Evolutionary conservation across 2,888 invertebrate species (phyloP).

Genomic region (Ditula angustiorana): DNA sequence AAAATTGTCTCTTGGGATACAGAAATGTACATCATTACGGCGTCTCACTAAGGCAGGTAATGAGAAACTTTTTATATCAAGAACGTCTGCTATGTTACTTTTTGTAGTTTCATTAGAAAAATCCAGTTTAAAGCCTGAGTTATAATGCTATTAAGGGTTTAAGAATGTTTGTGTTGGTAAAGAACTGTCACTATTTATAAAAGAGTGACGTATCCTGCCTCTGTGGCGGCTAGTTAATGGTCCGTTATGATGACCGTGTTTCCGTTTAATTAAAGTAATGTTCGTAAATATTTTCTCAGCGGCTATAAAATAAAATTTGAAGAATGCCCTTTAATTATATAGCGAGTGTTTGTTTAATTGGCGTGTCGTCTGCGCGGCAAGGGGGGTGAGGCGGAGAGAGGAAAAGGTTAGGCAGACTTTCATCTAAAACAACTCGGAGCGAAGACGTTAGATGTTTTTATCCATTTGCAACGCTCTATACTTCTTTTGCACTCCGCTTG

Average conservation of each 20-base stretch:
- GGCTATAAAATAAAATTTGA: background rate
- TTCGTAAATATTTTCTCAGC: constrained; percentile 3
- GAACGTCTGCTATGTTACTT: constrained; percentile 2
- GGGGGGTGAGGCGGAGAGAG: too few relatives aligned
- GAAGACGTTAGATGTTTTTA: too few relatives aligned
- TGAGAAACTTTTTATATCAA: constrained; percentile 23
- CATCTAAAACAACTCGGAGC: too few relatives aligned
- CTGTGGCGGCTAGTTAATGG: constrained; percentile 13
- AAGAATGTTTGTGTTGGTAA: constrained; percentile 11
- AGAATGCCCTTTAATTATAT: background rate
- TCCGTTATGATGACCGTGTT: background rate
- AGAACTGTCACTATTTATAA: constrained; percentile 26
- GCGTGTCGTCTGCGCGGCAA: too few relatives aligned
- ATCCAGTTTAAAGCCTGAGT: constrained; percentile 2
- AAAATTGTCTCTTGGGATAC: constrained; percentile 12
- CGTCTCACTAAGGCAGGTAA: constrained; percentile 19
- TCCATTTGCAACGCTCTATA: too few relatives aligned
- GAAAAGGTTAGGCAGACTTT: too few relatives aligned
- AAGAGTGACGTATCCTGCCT: constrained; percentile 20
- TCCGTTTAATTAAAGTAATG: constrained; percentile 23
- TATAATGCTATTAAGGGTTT: background rate
- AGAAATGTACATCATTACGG: constrained; percentile 32
- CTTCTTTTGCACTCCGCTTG: too few relatives aligned
- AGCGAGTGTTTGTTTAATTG: too few relatives aligned
- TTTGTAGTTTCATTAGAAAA: constrained; percentile 28